These are phyloP conservation scores for Nemoura dubitans DNA, from an alignment of 2,888 invertebrate species.

Conservation along the genomic window DNA sequence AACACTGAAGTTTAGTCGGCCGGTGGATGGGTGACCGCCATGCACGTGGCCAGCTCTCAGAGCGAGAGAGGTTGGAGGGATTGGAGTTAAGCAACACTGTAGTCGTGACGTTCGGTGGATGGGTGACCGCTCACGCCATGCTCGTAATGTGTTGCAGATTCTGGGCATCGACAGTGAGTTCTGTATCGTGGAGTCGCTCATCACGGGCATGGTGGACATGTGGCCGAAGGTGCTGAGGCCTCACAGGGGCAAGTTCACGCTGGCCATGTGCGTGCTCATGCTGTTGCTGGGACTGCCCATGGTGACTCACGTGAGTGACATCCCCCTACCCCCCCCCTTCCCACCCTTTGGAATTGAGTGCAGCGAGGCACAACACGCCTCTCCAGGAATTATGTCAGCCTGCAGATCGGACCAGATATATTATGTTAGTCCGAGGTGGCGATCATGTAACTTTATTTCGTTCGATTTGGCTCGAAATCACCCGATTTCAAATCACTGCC, in stretches of 20 bases:
- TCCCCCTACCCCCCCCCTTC: neutral
- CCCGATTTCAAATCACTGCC: too few species aligned
- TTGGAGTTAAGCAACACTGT: neutral
- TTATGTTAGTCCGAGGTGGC: too few species aligned
- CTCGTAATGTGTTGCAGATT: too few species aligned
- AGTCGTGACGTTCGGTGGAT: neutral
- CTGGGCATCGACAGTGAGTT: constrained; percentile 80
- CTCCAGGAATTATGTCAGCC: too few species aligned
- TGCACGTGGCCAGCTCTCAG: too few species aligned
- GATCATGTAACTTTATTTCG: too few species aligned
- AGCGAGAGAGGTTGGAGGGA: too few species aligned
- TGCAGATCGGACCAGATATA: too few species aligned
- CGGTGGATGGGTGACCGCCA: neutral
- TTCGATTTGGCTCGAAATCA: too few species aligned
- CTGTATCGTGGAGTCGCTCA: constrained; percentile 71
- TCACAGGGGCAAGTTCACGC: constrained; percentile 73
- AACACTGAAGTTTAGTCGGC: neutral
- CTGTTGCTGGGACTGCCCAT: constrained; percentile 69
- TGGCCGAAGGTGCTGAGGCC: constrained; percentile 67
- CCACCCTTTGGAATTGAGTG: too few species aligned
- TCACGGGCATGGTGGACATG: constrained; percentile 68
- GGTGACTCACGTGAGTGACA: constrained; percentile 69
- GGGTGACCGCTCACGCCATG: neutral
- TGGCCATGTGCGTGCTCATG: constrained; percentile 67
- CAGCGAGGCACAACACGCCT: too few species aligned